phyloP scores from a whole-genome alignment of 1,140 invertebrate species.

The Tyrophagus putrescentiae region DNA sequence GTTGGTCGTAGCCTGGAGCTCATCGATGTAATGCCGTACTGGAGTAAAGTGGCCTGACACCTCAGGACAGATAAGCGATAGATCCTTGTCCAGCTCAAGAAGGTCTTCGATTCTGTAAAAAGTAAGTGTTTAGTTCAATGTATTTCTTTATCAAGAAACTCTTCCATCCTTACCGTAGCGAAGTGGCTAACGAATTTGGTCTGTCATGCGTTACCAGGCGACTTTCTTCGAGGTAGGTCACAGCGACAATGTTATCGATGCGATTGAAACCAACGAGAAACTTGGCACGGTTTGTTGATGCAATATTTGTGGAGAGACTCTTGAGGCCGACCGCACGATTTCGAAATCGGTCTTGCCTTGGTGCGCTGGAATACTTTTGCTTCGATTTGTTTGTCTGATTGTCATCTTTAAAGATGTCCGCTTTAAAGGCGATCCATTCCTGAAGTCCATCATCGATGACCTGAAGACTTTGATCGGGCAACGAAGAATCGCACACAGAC shows the following conservation, averaged over 20 bases:
- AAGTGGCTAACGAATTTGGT: constrained; percentile 3
- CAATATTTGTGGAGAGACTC: neutral
- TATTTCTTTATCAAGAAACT: neutral
- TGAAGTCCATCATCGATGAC: neutral
- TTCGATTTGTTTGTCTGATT: neutral
- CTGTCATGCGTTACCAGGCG: neutral
- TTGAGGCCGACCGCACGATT: neutral
- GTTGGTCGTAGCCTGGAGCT: neutral
- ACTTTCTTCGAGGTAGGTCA: constrained; percentile 2
- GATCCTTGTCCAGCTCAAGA: neutral
- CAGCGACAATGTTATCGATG: neutral
- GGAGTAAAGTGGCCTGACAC: neutral
- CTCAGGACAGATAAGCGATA: constrained; percentile 3
- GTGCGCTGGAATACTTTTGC: neutral
- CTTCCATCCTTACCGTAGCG: neutral
- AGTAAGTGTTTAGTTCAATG: neutral
- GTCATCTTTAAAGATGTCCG: constrained; percentile 1
- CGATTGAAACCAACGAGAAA: constrained; percentile 6
- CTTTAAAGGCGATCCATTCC: constrained; percentile 1
- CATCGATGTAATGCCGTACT: neutral
- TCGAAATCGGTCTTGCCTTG: neutral
- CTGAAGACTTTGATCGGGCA: neutral
- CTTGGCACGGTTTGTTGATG: neutral
- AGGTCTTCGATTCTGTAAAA: neutral
- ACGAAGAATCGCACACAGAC: neutral